These are phyloP conservation scores for Coenonympha glycerion DNA, from an alignment of 2,888 invertebrate species.

Conservation along the genomic window DNA sequence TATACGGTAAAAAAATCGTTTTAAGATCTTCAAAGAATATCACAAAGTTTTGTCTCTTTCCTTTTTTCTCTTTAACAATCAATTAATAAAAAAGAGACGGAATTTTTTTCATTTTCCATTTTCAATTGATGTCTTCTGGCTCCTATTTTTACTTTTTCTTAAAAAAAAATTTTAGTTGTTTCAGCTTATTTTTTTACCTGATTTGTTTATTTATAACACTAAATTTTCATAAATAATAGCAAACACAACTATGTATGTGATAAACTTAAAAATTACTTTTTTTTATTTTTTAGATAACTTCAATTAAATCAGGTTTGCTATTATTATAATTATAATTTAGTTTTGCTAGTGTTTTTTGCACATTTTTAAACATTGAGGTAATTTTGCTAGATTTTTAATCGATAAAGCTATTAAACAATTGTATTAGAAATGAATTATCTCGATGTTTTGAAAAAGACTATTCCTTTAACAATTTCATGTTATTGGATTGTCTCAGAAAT, in stretches of 20 bases:
- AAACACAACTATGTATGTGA: background rate
- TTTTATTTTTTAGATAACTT: background rate
- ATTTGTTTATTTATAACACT: conserved; percentile 41
- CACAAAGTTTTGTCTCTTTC: conserved; percentile 41
- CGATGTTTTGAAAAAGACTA: conserved; percentile 37
- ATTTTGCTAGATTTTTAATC: conserved; percentile 5
- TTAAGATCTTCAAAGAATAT: conserved; percentile 34
- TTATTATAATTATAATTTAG: conserved; percentile 18
- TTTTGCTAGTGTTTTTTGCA: conserved; percentile 36
- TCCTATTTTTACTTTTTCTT: conserved; percentile 25
- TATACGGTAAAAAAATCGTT: conserved; percentile 59
- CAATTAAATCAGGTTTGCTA: conserved; percentile 15
- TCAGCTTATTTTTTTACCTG: conserved; percentile 72
- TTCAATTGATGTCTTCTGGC: conserved; percentile 19
- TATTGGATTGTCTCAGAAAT: conserved; percentile 46
- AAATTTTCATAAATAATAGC: conserved; percentile 30
- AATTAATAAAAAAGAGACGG: conserved; percentile 8
- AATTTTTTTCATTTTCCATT: conserved; percentile 16
- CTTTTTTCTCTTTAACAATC: background rate
- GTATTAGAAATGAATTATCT: conserved; percentile 28
- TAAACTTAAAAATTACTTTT: too few relatives aligned
- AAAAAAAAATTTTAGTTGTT: conserved; percentile 45
- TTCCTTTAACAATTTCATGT: conserved; percentile 38
- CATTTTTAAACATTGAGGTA: conserved; percentile 29
- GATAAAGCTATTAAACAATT: too few relatives aligned